phyloP scores from a whole-genome alignment of 2,797 vertebrate species.

The Austrolebias charrua region DNA sequence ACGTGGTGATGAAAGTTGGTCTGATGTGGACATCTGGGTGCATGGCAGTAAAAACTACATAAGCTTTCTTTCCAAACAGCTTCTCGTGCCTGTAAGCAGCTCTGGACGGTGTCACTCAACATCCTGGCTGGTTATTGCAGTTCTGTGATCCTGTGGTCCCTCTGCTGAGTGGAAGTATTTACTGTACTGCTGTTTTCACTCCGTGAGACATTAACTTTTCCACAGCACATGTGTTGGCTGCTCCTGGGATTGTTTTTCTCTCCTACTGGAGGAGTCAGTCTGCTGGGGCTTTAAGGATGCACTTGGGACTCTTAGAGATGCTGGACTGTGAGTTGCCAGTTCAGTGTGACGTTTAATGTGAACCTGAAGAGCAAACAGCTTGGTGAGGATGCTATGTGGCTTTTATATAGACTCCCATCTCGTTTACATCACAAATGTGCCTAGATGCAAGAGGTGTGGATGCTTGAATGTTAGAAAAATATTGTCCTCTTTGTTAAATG shows the following conservation, averaged over 20 bases:
- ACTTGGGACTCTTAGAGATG: constrained; percentile 47
- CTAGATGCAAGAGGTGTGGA: background rate
- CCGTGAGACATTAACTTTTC: constrained; percentile 64
- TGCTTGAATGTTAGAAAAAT: background rate
- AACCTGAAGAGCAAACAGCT: background rate
- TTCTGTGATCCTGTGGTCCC: constrained; percentile 42
- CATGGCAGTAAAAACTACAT: background rate
- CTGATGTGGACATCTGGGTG: constrained; percentile 6
- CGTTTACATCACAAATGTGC: constrained; percentile 1
- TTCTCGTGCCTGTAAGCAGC: constrained; percentile 7
- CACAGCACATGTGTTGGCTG: constrained; percentile 56
- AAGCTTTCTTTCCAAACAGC: constrained; percentile 15
- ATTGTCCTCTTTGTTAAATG: too few species aligned
- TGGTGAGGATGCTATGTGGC: constrained; percentile 11
- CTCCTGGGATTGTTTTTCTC: constrained; percentile 58
- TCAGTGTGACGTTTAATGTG: constrained; percentile 44
- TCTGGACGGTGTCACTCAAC: constrained; percentile 22
- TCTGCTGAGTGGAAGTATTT: constrained; percentile 56
- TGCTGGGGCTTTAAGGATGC: constrained; percentile 57
- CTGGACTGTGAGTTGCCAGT: constrained; percentile 47
- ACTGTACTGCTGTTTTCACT: constrained; percentile 60
- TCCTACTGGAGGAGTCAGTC: constrained; percentile 44
- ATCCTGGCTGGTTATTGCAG: constrained; percentile 23
- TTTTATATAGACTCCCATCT: constrained; percentile 7
- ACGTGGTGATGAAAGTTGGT: constrained; percentile 8